A percentile compares a stretch with the other conserved stretches of the same genome.
Conservation (phyloP, 2,888 invertebrate genomes). For the Chouioia cunea region DNA sequence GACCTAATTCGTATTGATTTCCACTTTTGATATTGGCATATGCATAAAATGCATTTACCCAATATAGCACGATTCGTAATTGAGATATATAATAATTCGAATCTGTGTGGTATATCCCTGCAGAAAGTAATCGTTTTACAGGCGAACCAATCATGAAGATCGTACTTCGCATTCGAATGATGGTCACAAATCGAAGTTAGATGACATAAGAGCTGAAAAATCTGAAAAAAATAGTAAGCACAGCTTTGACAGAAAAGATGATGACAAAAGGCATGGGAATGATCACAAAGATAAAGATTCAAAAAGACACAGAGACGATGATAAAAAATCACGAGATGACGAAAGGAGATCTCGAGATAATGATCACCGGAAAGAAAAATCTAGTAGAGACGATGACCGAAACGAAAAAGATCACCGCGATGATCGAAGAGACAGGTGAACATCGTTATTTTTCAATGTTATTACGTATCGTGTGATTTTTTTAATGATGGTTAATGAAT, state of each 20-base stretch:
- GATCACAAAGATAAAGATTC: conserved; percentile 59
- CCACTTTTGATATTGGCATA: conserved; percentile 37
- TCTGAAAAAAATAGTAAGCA: conserved; percentile 57
- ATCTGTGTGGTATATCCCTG: conserved; percentile 69
- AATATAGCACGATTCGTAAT: conserved; percentile 49
- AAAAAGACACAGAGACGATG: conserved; percentile 52
- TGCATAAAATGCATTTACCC: conserved; percentile 40
- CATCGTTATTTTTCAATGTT: not conserved
- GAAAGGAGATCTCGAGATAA: conserved; percentile 60
- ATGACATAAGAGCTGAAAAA: conserved; percentile 53
- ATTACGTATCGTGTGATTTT: not conserved
- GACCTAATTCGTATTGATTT: conserved; percentile 8
- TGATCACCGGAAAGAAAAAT: conserved; percentile 59
- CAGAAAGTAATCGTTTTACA: conserved; percentile 69
- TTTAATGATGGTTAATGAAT: not conserved
- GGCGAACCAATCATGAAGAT: conserved; percentile 63
- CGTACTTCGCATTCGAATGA: conserved; percentile 59
- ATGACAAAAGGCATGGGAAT: conserved; percentile 57
- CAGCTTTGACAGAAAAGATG: conserved; percentile 49
- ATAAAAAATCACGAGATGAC: conserved; percentile 58
- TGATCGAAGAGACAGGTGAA: conserved; percentile 55
- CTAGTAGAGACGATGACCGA: conserved; percentile 57
- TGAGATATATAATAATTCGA: conserved; percentile 66
- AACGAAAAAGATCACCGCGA: conserved; percentile 60
- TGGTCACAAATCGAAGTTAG: conserved; percentile 57